Base-by-base conservation (phyloP, 2,888 invertebrate species). In the Drosophila paranaensis region DNA sequence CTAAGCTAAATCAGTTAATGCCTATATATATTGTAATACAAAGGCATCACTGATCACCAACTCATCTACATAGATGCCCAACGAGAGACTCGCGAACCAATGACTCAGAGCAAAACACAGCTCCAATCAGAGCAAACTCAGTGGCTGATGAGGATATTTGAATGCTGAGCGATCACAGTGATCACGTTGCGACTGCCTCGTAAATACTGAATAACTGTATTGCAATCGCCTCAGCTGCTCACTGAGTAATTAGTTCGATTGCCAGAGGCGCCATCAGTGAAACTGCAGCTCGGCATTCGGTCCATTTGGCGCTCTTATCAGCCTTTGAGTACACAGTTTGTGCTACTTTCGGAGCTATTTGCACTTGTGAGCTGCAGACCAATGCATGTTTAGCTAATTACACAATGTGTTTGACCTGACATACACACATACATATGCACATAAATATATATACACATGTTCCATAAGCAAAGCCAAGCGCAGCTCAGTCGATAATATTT, bases 321-420 rank as follows among this genome's bases (percentile, higher is more conserved):
- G 80, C 72, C 74, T 77, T 66, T 66, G 60, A 69, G 70, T 56
- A 3, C 56, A 69, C 68, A 71, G 56, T 72, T 63, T 73, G 60
- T 51, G 51, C 51, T 51, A 60, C 60, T 46, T 51, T 63, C 51
- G 45, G 51, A 33, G 37, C 56, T 58, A 48, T 45, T 68, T 42
- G 25, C 54, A 67, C 53, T 39, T 61, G 58, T 42, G 9, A 53
- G 54, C 54, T 40, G 27, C 53, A 60, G 54, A 42, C 35, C 63
- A 60, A 25, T 48, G 57, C 60, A 64, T 74, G 68, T 68, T 71
- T 68, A 46, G 55, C 48, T 70, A 81, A 82, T 81, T 79, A 68
- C 66, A 70, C 69, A 74, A 69, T 69, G 16, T 33, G 14, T 37
- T 13, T 20, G 40, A 61, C 11, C 39, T 45, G 33, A 30, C 42